These are phyloP conservation scores for Thaleichthys pacificus DNA, from an alignment of 2,797 vertebrate genomes.

Conservation along the genomic window DNA sequence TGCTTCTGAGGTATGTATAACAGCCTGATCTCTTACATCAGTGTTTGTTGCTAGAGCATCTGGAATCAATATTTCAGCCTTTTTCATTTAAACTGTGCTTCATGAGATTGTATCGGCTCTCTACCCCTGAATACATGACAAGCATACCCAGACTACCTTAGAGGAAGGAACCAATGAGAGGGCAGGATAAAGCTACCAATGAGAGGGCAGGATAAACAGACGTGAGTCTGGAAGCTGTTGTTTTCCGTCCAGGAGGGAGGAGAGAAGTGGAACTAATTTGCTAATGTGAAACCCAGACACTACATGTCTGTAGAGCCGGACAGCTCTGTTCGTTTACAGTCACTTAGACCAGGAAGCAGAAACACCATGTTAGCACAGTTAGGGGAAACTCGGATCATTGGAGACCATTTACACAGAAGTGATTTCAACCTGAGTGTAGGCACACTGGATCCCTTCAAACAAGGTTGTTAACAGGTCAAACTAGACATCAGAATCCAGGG, in stretches of 20 bases:
- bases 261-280: background rate
- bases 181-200: slow-evolving; percentile 62
- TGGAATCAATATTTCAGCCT: slow-evolving; percentile 56
- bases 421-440: too few relatives aligned
- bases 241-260: background rate
- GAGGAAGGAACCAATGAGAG: slow-evolving; percentile 60
- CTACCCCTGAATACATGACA: slow-evolving; percentile 37
- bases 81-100: slow-evolving; percentile 24
- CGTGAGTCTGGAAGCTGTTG: background rate
- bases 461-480: background rate
- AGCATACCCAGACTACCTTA: slow-evolving; percentile 23
- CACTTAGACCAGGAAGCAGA: background rate
- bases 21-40: background rate
- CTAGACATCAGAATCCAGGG: background rate
- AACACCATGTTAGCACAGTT: background rate
- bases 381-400: background rate
- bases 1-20: background rate
- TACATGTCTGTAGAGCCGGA: background rate
- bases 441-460: background rate
- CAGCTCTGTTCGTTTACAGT: background rate
- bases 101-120: slow-evolving; percentile 41
- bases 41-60: slow-evolving; percentile 48
- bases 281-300: background rate
- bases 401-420: background rate
- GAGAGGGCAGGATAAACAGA: slow-evolving; percentile 39